Conservation (phyloP, 2,888 invertebrate genomes). For the Luperina testacea region DNA sequence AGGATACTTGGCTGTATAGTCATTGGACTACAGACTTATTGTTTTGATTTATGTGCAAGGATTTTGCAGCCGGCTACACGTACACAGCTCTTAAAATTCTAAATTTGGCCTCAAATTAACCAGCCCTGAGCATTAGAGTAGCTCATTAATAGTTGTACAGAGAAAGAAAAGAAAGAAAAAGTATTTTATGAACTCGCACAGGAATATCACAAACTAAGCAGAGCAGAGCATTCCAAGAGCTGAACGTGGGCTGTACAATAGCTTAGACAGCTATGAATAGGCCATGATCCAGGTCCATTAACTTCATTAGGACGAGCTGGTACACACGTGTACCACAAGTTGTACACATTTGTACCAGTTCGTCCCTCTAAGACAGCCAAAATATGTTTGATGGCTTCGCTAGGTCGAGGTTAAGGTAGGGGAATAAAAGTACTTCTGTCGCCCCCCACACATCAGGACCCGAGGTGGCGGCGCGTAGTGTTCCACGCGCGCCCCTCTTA, state of each 20-base stretch:
- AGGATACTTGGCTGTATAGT: not conserved
- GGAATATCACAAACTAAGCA: too few relatives aligned
- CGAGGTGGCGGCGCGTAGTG: too few relatives aligned
- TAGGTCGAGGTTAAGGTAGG: not conserved
- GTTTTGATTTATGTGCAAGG: not conserved
- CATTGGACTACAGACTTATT: not conserved
- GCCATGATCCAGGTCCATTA: not conserved
- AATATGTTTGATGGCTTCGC: too few relatives aligned
- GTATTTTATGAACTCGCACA: too few relatives aligned
- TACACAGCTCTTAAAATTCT: not conserved
- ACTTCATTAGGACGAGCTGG: too few relatives aligned
- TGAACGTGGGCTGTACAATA: not conserved
- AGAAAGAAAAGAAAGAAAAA: not conserved
- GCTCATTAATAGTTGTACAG: not conserved
- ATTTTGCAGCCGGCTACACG: not conserved
- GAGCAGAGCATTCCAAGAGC: not conserved
- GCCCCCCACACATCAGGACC: too few relatives aligned
- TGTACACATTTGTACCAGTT: too few relatives aligned
- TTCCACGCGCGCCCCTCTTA: too few relatives aligned
- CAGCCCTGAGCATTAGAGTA: not conserved
- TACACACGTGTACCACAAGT: too few relatives aligned
- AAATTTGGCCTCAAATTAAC: not conserved
- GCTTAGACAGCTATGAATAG: not conserved
- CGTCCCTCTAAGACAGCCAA: too few relatives aligned
- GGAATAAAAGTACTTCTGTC: too few relatives aligned